Evolutionary conservation across 2,113 vertebrate species (phyloP).

Genomic region (Alligator sinensis): DNA sequence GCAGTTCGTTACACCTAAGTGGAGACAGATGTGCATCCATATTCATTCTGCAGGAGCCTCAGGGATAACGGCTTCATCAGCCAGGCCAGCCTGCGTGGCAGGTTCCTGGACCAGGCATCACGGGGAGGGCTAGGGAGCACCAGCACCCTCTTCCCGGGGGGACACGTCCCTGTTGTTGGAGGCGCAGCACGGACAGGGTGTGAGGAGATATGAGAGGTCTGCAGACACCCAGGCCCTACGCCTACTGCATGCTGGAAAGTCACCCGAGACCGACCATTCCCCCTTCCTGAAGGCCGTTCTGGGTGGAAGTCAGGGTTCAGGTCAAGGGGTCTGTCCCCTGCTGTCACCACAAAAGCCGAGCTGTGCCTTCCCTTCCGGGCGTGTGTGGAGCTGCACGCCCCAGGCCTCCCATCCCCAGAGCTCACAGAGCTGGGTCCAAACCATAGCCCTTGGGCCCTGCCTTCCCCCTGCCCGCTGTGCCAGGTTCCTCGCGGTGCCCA

Average conservation of each 20-base stretch:
- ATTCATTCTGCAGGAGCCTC: constrained; percentile 1
- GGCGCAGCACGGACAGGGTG: neutral
- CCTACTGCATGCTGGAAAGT: neutral
- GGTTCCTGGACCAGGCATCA: neutral
- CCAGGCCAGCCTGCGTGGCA: rapidly evolving
- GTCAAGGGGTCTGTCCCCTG: neutral
- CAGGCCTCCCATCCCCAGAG: too few relatives aligned
- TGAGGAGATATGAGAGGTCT: neutral
- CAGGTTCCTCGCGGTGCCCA: too few relatives aligned
- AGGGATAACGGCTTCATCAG: rapidly evolving
- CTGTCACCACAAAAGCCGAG: neutral
- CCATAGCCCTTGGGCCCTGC: too few relatives aligned
- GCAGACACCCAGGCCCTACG: neutral
- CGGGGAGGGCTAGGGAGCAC: too few relatives aligned
- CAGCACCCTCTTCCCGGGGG: neutral
- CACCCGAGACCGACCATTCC: too few relatives aligned
- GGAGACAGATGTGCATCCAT: neutral
- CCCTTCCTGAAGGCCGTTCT: neutral
- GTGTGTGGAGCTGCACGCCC: too few relatives aligned
- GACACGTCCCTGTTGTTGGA: neutral
- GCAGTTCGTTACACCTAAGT: neutral
- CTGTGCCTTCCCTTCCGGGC: too few relatives aligned
- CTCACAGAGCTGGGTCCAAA: too few relatives aligned
- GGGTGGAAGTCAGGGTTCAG: neutral
- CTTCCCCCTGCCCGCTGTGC: too few relatives aligned